Conservation (phyloP, 2,113 vertebrate genomes). For the Paramormyrops kingsleyae region DNA sequence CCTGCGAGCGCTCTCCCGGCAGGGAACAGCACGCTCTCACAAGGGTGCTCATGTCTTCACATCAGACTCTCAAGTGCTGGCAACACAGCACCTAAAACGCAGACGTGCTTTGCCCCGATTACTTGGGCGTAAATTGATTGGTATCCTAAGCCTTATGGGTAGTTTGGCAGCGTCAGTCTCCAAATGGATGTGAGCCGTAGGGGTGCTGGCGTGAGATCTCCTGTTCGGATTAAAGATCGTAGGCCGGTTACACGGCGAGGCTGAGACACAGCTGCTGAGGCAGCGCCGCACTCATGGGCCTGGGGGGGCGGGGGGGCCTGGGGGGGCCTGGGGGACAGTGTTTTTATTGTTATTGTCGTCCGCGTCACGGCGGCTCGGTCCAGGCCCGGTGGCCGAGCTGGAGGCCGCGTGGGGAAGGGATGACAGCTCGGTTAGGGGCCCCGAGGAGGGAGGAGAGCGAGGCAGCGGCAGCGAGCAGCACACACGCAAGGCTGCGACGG, state of each 20-base stretch:
- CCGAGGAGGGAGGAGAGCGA: slow-evolving; percentile 28
- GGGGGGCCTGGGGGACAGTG: neutral
- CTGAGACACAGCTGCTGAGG: neutral
- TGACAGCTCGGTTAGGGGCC: neutral
- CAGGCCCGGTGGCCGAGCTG: neutral
- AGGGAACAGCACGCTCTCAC: neutral
- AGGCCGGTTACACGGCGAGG: neutral
- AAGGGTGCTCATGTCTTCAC: neutral
- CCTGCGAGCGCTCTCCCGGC: neutral
- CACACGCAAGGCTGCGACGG: slow-evolving; percentile 62
- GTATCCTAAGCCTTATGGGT: neutral
- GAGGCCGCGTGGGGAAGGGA: neutral
- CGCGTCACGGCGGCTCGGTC: neutral
- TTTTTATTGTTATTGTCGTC: neutral
- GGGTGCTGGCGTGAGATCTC: neutral
- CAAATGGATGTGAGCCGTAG: neutral
- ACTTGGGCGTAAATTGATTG: neutral
- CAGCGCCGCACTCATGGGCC: neutral
- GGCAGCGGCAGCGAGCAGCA: slow-evolving; percentile 46
- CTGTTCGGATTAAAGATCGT: neutral
- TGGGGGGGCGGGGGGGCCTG: neutral
- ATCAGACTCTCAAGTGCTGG: neutral
- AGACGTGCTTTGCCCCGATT: neutral
- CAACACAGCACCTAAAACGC: neutral
- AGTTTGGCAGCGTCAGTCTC: neutral